Evolutionary conservation across 1,140 invertebrate genomes (phyloP), one percentile per base, ranked within the genome.

Genomic region (Apolygus lucorum): DNA sequence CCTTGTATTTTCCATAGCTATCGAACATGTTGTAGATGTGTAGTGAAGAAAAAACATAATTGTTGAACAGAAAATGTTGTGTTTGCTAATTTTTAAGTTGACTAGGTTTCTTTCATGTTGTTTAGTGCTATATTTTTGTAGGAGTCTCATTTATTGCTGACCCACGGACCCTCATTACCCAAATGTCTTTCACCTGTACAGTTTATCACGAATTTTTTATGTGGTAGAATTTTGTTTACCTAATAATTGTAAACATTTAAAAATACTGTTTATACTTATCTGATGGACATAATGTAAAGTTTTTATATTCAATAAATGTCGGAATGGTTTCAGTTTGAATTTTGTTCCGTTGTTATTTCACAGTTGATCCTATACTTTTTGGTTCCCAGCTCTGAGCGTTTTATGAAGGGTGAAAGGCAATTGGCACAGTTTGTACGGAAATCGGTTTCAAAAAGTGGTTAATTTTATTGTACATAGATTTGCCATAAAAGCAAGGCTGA

Each of bases 151-250:
- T 59, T 24, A 65, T 65, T 70, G 42, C 26, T 52, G 52, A 52
- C 69, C 71, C 63, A 26, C 42, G 28, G 49, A 34, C 54, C 34
- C 71, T 72, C 71, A 69, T 67, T 72, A 72, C 71, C 71, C 71
- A 69, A 69, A 52, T 67, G 71, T 72, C 71, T 72, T 72, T 72
- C 71, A 72, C 52, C 66, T 69, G 68, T 69, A 72, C 68, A 69
- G 68, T 72, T 69, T 67, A 26, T 14, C 27, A 66, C 64, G 27
- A n/a, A n/a, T 66, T 66, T 66, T 66, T 34, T 66, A n/a, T 66
- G 22, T 66, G 11, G 54, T 59, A 59, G 54, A 59, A 4, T 14
- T 59, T 13, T 59, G 8, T 59, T 59, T 59, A 59, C 22, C 54
- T 59, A 59, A n/a, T n/a, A 11, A 59, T 59, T 59, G 54, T 59